phyloP scores from a whole-genome alignment of 53 echinoderm and acorn worm genomes.

The Echinarachnius parma region DNA sequence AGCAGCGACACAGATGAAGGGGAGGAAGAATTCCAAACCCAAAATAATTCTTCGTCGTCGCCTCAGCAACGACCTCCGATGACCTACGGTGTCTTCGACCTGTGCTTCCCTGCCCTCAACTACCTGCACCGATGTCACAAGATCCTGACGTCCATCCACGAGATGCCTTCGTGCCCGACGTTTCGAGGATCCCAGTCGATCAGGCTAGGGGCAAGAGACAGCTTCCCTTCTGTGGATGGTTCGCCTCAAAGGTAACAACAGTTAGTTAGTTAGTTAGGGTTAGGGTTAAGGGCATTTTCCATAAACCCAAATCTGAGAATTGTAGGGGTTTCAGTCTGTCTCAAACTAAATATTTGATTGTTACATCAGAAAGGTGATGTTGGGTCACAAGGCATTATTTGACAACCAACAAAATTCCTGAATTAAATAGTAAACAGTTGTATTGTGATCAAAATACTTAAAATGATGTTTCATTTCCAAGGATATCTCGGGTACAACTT shows the following conservation, averaged over 20 bases:
- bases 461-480: no score
- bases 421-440: no score
- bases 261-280: no score
- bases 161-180: slow-evolving; percentile 83
- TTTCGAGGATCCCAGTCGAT: slow-evolving; percentile 92
- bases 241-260: slow-evolving; percentile 45
- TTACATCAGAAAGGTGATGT: no score
- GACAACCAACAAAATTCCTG: no score
- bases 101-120: slow-evolving; percentile 91
- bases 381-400: no score
- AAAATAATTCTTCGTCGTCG: slow-evolving; percentile 18
- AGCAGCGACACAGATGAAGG: slow-evolving; percentile 44
- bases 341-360: no score
- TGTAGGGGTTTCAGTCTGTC: no score
- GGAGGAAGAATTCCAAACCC: background rate
- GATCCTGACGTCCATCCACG: slow-evolving; percentile 92
- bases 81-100: slow-evolving; percentile 64
- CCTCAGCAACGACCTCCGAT: slow-evolving; percentile 51
- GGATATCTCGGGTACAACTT: no score
- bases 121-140: slow-evolving; percentile 97
- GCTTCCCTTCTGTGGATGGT: slow-evolving; percentile 30
- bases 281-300: no score
- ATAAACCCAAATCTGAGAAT: no score
- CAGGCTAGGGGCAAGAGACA: slow-evolving; percentile 66
- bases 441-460: no score